Base-by-base conservation (phyloP, 2,113 vertebrate species). In the Opisthocomus hoazin region DNA sequence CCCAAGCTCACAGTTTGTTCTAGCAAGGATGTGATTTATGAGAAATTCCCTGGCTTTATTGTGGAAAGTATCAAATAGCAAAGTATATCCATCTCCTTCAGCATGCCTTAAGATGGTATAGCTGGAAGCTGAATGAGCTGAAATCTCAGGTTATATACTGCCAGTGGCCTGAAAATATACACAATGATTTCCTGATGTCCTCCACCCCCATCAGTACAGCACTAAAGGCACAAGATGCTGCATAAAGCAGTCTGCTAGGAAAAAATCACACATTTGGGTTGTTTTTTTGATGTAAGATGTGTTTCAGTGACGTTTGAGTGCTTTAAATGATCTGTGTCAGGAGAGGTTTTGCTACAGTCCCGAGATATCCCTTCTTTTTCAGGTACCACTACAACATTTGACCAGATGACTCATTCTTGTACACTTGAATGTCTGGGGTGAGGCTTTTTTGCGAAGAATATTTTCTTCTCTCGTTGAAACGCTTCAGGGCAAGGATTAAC, bases 381-480 rank as follows among this genome's bases (percentile, higher is more conserved):
- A 91, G 91, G 89, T 93, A 89, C 91, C 81, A 65, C 74, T 43
- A 63, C 66, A 87, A 37, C 88, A 61, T 75, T 78, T 76, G 83
- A 84, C 80, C 90, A 87, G 74, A 17, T 95, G 95, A 95, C 61
- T 94, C 94, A 94, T 61, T 93, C 64, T 57, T 36, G 45, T 83
- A 74, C 61, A 57, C 37, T 80, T 76, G 41, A 83, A 46, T 79
- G 92, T 94, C 91, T 94, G 74, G 86, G 95, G 94, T 87, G 91
- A 96, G 96, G 96, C 86, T 74, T 90, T 95, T 96, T 89, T 68
- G 77, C 54, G 89, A 92, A 89, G 91, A 94, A 91, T 87, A 70
- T 80, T 91, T 95, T 84, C 77, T 95, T 95, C 84, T 94, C 11
- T 82, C 89, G 89, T 64, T 4, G 13, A 92, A 94, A 89, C 77